Base-by-base conservation (phyloP, 1,140 invertebrate species). In the Philotrypesis tridentata region DNA sequence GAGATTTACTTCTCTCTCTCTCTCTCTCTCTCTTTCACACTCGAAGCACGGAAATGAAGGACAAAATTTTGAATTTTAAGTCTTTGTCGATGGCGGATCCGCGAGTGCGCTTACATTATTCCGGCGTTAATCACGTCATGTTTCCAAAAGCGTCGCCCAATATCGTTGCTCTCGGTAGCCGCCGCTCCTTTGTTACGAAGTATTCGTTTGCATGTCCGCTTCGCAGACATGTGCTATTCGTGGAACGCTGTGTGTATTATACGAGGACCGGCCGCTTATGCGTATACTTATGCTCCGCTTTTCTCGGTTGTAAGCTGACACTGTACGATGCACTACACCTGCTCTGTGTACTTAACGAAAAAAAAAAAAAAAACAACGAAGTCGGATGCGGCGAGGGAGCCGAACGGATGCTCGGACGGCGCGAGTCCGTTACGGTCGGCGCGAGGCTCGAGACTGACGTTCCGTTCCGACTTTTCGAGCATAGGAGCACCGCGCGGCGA, bases 371-470 rank as follows among this genome's bases (percentile, higher is more conserved):
- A 1, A 55, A 4, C 17, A 55, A 55, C 1, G 21, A 55, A 55
- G n/a, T n/a, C n/a, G n/a, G n/a, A n/a, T n/a, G n/a, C n/a, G n/a
- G n/a, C n/a, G n/a, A n/a, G n/a, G n/a, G 17, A 55, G 14, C 61
- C 61, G 25, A 65, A 29, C 25, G 25, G 48, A 21, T 17, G 48
- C 75, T 77, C 82, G 67, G 23, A 25, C 61, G n/a, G n/a, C 29
- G 76, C 63, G 67, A 70, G 73, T 84, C 72, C 77, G 60, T 67
- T 80, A 68, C 83, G 82, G 77, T 82, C 80, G 84, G 84, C 85
- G 84, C 85, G 83, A 85, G 82, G 83, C 84, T 85, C 84, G 78
- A 84, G 85, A 86, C 85, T 86, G 84, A 40, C 63, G 23, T 37
- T 37, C 60, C 33, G 17, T 55, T 7, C 48, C 21, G 48, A 55